A percentile compares a stretch with the other conserved stretches of the same genome.
These are phyloP conservation scores for Trypoxylus dichotomus DNA, from an alignment of 1,140 invertebrate genomes.

Conservation along the genomic window DNA sequence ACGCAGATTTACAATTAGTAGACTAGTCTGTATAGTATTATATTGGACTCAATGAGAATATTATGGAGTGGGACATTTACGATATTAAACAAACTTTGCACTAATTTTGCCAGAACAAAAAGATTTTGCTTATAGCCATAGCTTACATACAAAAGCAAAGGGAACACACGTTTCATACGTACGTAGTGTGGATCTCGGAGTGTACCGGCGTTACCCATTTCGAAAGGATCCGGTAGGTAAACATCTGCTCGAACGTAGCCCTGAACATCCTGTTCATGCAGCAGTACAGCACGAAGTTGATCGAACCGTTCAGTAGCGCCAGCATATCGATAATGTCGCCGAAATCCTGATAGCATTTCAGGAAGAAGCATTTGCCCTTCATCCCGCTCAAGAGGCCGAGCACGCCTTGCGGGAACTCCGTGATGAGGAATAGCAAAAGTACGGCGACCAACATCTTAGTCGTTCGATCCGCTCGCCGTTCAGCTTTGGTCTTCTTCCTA, in stretches of 20 bases:
- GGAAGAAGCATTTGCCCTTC: constrained; percentile 73
- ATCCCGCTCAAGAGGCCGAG: constrained; percentile 73
- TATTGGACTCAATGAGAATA: neutral
- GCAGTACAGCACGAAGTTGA: constrained; percentile 94
- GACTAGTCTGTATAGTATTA: neutral
- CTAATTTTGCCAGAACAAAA: neutral
- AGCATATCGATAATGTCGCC: constrained; percentile 91
- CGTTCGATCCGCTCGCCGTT: constrained; percentile 77
- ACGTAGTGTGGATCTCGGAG: constrained; percentile 1
- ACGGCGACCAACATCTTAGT: constrained; percentile 90
- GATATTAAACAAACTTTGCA: too few species aligned
- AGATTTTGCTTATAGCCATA: neutral
- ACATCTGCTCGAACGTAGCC: constrained; percentile 78
- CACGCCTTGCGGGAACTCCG: constrained; percentile 84
- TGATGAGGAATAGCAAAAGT: constrained; percentile 80
- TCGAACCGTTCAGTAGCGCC: constrained; percentile 87
- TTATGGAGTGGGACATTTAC: neutral
- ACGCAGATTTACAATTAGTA: neutral
- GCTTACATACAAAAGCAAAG: neutral
- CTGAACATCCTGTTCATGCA: constrained; percentile 93
- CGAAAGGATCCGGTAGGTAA: constrained; percentile 55
- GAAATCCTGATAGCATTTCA: constrained; percentile 74
- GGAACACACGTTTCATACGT: constrained; percentile 8
- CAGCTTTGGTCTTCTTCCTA: constrained; percentile 62
- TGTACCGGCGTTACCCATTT: constrained; percentile 10